Evolutionary conservation across 2,888 invertebrate genomes (phyloP), one percentile per base, ranked within the genome.

Genomic region (Dolichopus griseipennis): DNA sequence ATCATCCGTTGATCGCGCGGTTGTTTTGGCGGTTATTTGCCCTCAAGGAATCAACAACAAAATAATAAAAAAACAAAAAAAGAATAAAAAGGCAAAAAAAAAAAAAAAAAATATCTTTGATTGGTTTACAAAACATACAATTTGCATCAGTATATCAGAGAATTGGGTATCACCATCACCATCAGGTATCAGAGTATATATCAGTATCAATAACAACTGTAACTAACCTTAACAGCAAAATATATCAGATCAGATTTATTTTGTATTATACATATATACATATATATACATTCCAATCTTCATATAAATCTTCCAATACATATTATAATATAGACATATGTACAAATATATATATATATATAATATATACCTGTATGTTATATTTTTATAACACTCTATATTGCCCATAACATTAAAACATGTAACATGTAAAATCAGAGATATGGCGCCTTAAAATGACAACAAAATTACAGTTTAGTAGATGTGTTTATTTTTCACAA

Each of bases 371-470:
- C n/a, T n/a, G n/a, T 41, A 15, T 41, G 9, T 41, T 41, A 41
- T 41, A 41, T 18, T 52, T 2, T 52, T 52, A 52, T 52, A 52
- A 52, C 52, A 52, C 12, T 52, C 52, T 52, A 52, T n/a, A 52
- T 52, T 52, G 52, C 52, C n/a, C 52, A 52, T n/a, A n/a, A n/a
- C n/a, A 52, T 7, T 52, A 18, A 18, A 52, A 52, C 52, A 52
- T 52, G 52, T 52, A 52, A 52, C 52, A 52, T 52, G 52, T 52
- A 52, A 52, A 52, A 52, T 52, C n/a, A 52, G n/a, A 63, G 63
- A 61, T 20, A 21, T 63, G 63, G 63, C 63, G 63, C 63, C 63
- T 63, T 62, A 27, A 63, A 63, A 63, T 63, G 63, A 63, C 63
- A 63, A 63, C 27, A 63, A 63, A 63, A 63, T 63, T 63, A 63